Conservation (phyloP, 2,113 vertebrate genomes). For the Sminthopsis crassicaudata region DNA sequence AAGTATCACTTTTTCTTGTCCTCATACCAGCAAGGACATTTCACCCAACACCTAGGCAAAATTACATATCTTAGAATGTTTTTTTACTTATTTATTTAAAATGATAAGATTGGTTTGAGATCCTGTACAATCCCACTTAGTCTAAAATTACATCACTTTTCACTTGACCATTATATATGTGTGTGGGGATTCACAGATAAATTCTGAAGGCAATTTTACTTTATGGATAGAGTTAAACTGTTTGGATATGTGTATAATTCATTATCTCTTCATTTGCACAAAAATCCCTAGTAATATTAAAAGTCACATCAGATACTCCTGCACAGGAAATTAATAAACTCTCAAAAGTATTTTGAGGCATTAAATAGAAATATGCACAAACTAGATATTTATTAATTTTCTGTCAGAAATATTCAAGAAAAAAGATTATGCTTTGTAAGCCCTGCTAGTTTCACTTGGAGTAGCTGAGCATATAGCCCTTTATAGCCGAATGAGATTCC, state of each 20-base stretch:
- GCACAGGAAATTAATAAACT: background rate
- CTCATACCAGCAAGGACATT: background rate
- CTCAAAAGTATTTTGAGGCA: background rate
- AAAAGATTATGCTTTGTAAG: constrained; percentile 64
- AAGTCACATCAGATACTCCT: background rate
- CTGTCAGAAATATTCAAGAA: constrained; percentile 44
- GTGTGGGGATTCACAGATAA: constrained; percentile 14
- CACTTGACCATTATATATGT: constrained; percentile 26
- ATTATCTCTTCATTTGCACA: background rate
- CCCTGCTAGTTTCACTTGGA: constrained; percentile 59
- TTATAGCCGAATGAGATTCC: constrained; percentile 70
- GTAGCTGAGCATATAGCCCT: constrained; percentile 72
- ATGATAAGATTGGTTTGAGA: constrained; percentile 26
- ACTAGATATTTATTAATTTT: constrained; percentile 47
- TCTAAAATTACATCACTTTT: constrained; percentile 21
- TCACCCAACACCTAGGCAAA: background rate
- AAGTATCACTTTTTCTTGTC: background rate
- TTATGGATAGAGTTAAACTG: background rate
- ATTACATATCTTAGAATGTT: background rate
- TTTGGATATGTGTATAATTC: background rate
- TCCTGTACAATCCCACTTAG: constrained; percentile 25
- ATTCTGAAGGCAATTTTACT: constrained; percentile 12
- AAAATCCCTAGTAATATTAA: background rate
- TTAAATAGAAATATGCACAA: constrained; percentile 11
- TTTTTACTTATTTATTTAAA: background rate